Evolutionary conservation across 2,113 vertebrate species (phyloP), one percentile per base, ranked within the genome.

Genomic region (Elanus axillaris): DNA sequence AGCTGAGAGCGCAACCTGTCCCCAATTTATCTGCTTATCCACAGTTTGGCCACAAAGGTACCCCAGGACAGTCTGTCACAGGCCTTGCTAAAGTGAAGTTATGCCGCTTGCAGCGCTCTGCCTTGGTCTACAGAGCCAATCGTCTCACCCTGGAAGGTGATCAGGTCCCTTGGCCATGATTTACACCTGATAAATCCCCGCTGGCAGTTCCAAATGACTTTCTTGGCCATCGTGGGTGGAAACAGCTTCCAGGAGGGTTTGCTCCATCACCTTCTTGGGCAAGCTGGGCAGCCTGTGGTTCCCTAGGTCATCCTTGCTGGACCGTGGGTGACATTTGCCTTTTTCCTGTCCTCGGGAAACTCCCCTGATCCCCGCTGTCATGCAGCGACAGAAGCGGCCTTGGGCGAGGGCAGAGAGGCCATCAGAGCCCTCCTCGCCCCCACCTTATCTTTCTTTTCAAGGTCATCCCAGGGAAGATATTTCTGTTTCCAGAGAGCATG

Each of bases 101-200:
- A 16, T 1, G 4, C 19, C 48, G 17, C 36, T 43, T 18, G 36
- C 16, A 0, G 34, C 47, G 34, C 86, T 72, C 78, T 14, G 50
- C 38, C n/a, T 21, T 34, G 64, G 20, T 9, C 50, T 29, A 1
- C 31, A 34, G 83, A 40, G 8, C 42, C 21, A 3, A 0, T 12
- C 6, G 3, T 47, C 48, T 79, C 36, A 13, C 53, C 48, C 17
- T 18, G 64, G 47, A 20, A 23, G 7, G 19, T 20, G 23, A 45
- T 32, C 64, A 4, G 32, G 29, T 23, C 64, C 17, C 0, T 7
- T 16, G 43, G 62, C 48, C 1, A 0, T 2, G 47, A 47, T 27
- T 85, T 11, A 16, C 4, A 3, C 14, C 43, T 0, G 1, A 9
- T 4, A 42, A 78, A 64, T 47, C 69, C 73, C 47, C 43, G n/a